Evolutionary conservation across 2,888 invertebrate genomes (phyloP).

Genomic region (Scaptomyza cyrtandrae): DNA sequence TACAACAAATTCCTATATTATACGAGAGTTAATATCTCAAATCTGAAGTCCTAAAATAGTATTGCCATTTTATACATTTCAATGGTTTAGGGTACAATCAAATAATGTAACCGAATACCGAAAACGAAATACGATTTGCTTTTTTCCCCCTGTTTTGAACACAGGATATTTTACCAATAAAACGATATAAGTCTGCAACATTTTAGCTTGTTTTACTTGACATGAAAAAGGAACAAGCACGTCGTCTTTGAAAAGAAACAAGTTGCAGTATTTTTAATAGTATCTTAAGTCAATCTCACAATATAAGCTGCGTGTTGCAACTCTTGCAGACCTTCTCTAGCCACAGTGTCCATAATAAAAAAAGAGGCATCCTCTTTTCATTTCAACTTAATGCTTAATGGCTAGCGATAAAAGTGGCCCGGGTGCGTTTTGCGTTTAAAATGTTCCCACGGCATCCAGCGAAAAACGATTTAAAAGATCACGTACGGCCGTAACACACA

Average conservation of each 20-base stretch:
- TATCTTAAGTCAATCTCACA: conserved; percentile 59
- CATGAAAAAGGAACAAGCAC: background rate
- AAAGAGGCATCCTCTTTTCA: conserved; percentile 60
- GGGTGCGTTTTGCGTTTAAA: conserved; percentile 30
- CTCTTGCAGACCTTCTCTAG: conserved; percentile 32
- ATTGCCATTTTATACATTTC: too few species aligned
- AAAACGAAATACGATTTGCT: too few species aligned
- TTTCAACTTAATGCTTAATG: conserved; percentile 54
- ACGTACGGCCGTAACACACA: conserved; percentile 68
- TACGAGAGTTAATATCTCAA: too few species aligned
- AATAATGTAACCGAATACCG: too few species aligned
- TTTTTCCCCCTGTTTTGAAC: too few species aligned
- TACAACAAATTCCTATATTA: too few species aligned
- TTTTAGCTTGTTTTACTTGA: background rate
- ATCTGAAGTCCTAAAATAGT: too few species aligned
- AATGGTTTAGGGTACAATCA: too few species aligned
- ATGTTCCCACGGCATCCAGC: conserved; percentile 62
- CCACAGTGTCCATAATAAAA: conserved; percentile 17
- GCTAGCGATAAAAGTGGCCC: conserved; percentile 48
- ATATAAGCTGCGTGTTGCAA: conserved; percentile 58
- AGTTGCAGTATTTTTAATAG: conserved; percentile 49
- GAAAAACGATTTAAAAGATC: conserved; percentile 63
- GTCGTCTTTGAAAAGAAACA: conserved; percentile 39
- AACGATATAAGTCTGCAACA: background rate
- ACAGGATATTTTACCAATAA: background rate